Base-by-base conservation (phyloP, 2,113 vertebrate species). In the Phalacrocorax pelagicus region DNA sequence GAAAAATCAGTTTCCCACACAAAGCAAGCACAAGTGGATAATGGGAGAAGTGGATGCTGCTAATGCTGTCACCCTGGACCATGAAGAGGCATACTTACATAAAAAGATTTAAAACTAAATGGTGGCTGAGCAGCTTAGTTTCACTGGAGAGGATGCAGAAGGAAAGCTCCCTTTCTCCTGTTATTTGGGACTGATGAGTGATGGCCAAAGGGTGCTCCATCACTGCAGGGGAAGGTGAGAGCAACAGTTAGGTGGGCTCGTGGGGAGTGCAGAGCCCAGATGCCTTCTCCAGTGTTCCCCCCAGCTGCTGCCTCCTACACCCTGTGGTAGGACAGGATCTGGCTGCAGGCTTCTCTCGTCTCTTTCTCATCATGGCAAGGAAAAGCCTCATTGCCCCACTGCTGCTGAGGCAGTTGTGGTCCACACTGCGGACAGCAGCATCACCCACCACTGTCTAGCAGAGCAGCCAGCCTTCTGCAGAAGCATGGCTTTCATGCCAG, bases 371-470 rank as follows among this genome's bases (percentile, higher is more conserved):
- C 1, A 0, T 19, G 30, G 8, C 49, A 69, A 9, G 30, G 55
- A 82, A 67, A 24, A 57, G 16, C 19, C 8, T 49, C 5, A 1
- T 59, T 12, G 12, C 26, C 15, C 30, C 17, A n/a, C 17, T 0
- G 2, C 27, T 34, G 6, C 36, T 0, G 0, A 75, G 29, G 80
- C 40, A 12, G 26, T 15, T 47, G 51, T 52, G 57, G n/a, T 61
- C 34, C 6, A 1, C 49, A 2, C 21, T 54, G 29, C 1, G 2
- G 19, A 42, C 34, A 83, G 49, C 34, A 36, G 49, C 63, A 65
- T 44, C 36, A 15, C 8, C 17, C 38, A n/a, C 47, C 1, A 0
- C 46, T 62, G 17, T 57, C 20, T 5, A 0, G 30, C 1, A 2
- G 22, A 72, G 46, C 9, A 49, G 65, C 40, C 2, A 1, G 42